phyloP scores from a whole-genome alignment of 1,140 invertebrate species.

The Drosophila biarmipes region DNA sequence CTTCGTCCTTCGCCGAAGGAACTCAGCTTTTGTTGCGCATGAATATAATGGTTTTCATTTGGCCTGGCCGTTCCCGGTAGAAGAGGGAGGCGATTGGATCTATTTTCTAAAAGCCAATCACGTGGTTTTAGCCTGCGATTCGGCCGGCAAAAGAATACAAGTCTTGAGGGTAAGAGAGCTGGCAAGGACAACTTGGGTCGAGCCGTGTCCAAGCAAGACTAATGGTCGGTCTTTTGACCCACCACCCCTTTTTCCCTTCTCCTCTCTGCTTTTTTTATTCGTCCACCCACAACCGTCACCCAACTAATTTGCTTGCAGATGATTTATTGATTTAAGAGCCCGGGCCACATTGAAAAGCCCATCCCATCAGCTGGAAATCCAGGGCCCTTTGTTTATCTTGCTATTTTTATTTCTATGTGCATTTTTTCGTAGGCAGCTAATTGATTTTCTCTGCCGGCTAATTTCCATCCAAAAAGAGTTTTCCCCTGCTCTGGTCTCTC shows the following conservation, averaged over 20 bases:
- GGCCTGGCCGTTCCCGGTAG: constrained; percentile 2
- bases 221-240: constrained; percentile 50
- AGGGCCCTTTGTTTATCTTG: constrained; percentile 34
- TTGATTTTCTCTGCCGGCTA: constrained; percentile 73
- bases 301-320: constrained; percentile 82
- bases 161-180: constrained; percentile 5
- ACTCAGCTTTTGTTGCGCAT: constrained; percentile 59
- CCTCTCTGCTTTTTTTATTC: not conserved
- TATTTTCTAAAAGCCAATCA: constrained; percentile 67
- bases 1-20: constrained; percentile 2
- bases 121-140: constrained; percentile 47
- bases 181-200: constrained; percentile 31
- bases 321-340: constrained; percentile 79
- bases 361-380: constrained; percentile 7
- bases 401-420: constrained; percentile 46
- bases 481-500: not conserved
- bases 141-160: constrained; percentile 21
- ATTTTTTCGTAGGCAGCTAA: constrained; percentile 55
- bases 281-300: constrained; percentile 11
- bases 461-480: constrained; percentile 71
- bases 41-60: constrained; percentile 75
- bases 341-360: constrained; percentile 17
- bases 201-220: constrained; percentile 77
- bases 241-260: constrained; percentile 6
- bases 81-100: not conserved